phyloP scores from a whole-genome alignment of 2,113 vertebrate species.

The Brachirus orientalis region DNA sequence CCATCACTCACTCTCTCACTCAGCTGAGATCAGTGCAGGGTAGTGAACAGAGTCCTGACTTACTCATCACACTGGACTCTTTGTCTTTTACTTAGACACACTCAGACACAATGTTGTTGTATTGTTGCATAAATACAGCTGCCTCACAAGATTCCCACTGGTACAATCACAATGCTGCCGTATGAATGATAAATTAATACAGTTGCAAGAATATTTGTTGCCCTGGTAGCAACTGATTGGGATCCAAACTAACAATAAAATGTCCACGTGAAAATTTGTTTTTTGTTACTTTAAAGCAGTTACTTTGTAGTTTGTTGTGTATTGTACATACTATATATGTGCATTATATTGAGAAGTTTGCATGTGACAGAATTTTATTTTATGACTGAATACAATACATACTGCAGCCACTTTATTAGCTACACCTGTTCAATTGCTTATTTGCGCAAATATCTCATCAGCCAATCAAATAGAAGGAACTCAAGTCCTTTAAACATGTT shows the following conservation, averaged over 20 bases:
- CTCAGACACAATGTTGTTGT: background rate
- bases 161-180: background rate
- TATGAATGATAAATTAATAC: background rate
- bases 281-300: background rate
- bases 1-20: slow-evolving; percentile 22
- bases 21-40: slow-evolving; percentile 28
- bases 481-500: too few species aligned
- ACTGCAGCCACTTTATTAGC: too few species aligned
- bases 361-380: too few species aligned
- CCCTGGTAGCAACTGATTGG: slow-evolving; percentile 19
- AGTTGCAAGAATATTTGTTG: slow-evolving; percentile 18
- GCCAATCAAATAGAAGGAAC: too few species aligned
- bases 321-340: background rate
- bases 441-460: too few species aligned
- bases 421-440: too few species aligned
- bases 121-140: background rate
- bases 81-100: slow-evolving; percentile 12
- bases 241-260: background rate
- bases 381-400: too few species aligned
- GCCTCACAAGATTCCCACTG: background rate
- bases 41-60: slow-evolving; percentile 24
- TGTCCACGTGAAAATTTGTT: too few species aligned
- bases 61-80: slow-evolving; percentile 16
- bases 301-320: background rate
- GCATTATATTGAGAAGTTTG: background rate